phyloP scores from a whole-genome alignment of 2,888 invertebrate species.

The Drymonia ruficornis region DNA sequence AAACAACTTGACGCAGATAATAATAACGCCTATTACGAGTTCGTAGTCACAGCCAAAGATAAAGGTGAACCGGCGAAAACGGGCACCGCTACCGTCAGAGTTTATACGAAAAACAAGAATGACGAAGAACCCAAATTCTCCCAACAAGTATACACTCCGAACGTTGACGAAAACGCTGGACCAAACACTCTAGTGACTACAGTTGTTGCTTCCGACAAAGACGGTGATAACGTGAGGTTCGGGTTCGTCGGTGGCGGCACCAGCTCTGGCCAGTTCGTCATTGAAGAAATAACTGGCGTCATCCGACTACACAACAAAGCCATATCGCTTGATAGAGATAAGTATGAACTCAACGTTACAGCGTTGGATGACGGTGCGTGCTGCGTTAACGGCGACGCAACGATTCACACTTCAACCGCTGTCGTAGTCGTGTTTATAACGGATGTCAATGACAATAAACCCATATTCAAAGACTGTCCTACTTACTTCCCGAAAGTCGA shows the following conservation, averaged over 20 bases:
- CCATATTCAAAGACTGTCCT: slow-evolving; percentile 96
- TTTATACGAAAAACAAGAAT: slow-evolving; percentile 99
- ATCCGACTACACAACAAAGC: slow-evolving; percentile 95
- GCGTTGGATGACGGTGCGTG: slow-evolving; percentile 99
- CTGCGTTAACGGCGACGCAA: slow-evolving; percentile 94
- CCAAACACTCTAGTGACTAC: slow-evolving; percentile 98
- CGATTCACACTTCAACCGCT: slow-evolving; percentile 96
- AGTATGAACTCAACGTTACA: slow-evolving; percentile 98
- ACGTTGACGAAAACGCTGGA: slow-evolving; percentile 98
- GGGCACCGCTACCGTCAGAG: slow-evolving; percentile 96
- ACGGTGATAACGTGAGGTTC: slow-evolving; percentile 97
- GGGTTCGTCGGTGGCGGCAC: slow-evolving; percentile 96
- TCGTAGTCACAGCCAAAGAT: slow-evolving; percentile 96
- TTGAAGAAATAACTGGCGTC: slow-evolving; percentile 97
- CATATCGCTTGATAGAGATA: slow-evolving; percentile 95
- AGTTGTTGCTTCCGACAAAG: slow-evolving; percentile 98
- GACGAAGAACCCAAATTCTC: slow-evolving; percentile 99
- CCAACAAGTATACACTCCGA: slow-evolving; percentile 98
- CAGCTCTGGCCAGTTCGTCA: slow-evolving; percentile 96
- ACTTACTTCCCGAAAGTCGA: slow-evolving; percentile 97
- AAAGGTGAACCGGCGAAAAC: slow-evolving; percentile 97
- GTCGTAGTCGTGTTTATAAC: slow-evolving; percentile 98
- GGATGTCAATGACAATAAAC: slow-evolving; percentile 98
- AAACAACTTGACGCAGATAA: slow-evolving; percentile 98
- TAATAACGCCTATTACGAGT: slow-evolving; percentile 98